These are phyloP conservation scores for Hydractinia echinata DNA, from an alignment of 30 jellyfish, hydroid and myxozoan species.

Conservation along the genomic window DNA sequence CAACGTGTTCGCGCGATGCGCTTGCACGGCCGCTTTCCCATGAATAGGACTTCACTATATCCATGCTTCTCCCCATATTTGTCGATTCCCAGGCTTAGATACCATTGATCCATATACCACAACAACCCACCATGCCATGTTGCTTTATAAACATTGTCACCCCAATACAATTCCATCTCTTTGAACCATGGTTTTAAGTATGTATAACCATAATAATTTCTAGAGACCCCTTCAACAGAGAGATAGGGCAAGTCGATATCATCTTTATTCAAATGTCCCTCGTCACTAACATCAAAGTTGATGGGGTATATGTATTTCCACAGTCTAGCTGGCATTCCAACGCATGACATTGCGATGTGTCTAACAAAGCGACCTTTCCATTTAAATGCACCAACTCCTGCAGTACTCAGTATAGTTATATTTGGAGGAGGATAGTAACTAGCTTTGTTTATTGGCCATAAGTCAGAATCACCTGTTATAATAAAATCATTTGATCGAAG, in stretches of 20 bases:
- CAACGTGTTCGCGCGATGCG: not conserved
- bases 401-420: not conserved
- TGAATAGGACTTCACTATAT: not conserved
- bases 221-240: not conserved
- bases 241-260: not conserved
- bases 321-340: not conserved
- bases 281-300: not conserved
- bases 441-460: not conserved
- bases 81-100: not conserved
- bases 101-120: conserved; percentile 1
- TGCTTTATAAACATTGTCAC: not conserved
- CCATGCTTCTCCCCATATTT: not conserved
- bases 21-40: not conserved
- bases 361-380: not conserved
- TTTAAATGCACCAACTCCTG: not conserved
- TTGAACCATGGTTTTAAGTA: not conserved
- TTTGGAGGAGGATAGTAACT: not conserved
- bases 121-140: conserved; percentile 6
- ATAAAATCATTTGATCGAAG: not conserved
- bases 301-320: conserved; percentile 3
- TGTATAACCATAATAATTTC: not conserved
- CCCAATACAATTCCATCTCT: not conserved
- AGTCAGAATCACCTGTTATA: not conserved
- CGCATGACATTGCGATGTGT: not conserved
- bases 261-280: not conserved